A percentile compares a stretch with the other conserved stretches of the same genome.
Evolutionary conservation across 2,797 vertebrate genomes (phyloP).

Genomic region (Sebastes cheni): DNA sequence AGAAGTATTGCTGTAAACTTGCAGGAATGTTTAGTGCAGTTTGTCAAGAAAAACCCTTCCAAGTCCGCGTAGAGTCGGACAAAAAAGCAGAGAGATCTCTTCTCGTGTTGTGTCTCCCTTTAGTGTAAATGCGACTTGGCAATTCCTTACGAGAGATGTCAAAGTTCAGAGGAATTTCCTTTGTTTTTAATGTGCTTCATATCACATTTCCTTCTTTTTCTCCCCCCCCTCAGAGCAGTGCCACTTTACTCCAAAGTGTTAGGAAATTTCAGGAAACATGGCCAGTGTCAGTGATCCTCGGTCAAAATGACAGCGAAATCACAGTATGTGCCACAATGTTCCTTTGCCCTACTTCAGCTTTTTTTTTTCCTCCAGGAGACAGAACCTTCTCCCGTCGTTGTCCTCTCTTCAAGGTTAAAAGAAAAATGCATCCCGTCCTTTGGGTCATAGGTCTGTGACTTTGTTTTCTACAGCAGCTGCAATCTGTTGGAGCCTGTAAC

Average conservation of each 20-base stretch:
- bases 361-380: constrained; percentile 7
- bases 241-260: constrained; percentile 21
- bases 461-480: constrained; percentile 98
- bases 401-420: constrained; percentile 23
- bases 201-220: neutral
- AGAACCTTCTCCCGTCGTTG: neutral
- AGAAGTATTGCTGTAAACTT: constrained; percentile 3
- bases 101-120: constrained; percentile 2
- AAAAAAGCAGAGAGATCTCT: neutral
- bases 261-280: neutral
- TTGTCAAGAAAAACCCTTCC: neutral
- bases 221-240: neutral
- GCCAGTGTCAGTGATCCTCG: neutral
- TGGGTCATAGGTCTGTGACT: constrained; percentile 96
- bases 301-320: constrained; percentile 14
- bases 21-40: constrained; percentile 60
- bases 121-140: neutral
- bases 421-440: neutral
- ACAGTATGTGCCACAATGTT: neutral
- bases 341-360: constrained; percentile 2
- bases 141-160: neutral
- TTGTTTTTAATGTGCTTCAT: constrained; percentile 13
- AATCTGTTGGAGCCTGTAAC: constrained; percentile 96
- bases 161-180: neutral
- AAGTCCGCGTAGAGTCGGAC: neutral